Conservation (phyloP, 2,113 vertebrate species). For the Coryphaenoides rupestris region DNA sequence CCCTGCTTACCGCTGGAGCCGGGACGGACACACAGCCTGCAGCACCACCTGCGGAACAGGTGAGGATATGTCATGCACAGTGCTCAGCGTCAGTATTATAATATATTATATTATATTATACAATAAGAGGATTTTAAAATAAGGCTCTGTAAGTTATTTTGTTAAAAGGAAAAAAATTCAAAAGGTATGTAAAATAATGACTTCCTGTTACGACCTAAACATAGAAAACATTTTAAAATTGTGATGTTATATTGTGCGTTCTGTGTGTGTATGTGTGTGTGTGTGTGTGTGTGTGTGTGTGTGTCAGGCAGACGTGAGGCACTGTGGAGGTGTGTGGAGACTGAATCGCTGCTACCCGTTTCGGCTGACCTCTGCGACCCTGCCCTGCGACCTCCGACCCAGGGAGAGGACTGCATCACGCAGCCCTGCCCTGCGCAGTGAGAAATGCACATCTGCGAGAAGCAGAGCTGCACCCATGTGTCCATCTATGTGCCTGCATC, state of each 20-base stretch:
- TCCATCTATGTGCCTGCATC: too few species aligned
- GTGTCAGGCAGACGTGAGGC: constrained; percentile 59
- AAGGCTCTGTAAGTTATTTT: too few species aligned
- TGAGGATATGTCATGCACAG: constrained; percentile 23
- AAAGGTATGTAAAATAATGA: too few species aligned
- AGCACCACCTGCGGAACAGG: constrained; percentile 66
- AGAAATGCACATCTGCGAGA: constrained; percentile 47
- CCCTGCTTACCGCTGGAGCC: constrained; percentile 52
- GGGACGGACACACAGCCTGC: constrained; percentile 45
- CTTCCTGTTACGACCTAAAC: too few species aligned
- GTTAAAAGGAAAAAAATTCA: neutral
- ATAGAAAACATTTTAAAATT: too few species aligned
- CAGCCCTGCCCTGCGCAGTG: constrained; percentile 90
- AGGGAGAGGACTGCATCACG: constrained; percentile 82
- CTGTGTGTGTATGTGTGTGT: neutral
- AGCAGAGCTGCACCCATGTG: too few species aligned
- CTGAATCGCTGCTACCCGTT: constrained; percentile 74
- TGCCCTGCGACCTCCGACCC: constrained; percentile 71
- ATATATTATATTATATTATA: too few species aligned
- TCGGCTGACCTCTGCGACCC: constrained; percentile 80
- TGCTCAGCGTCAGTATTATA: too few species aligned
- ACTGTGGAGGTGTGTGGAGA: constrained; percentile 81
- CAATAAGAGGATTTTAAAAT: too few species aligned
- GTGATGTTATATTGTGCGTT: too few species aligned
- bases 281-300: constrained; percentile 10